Base-by-base conservation (phyloP, 2,888 invertebrate genomes). In the Protodeltote pygarga region DNA sequence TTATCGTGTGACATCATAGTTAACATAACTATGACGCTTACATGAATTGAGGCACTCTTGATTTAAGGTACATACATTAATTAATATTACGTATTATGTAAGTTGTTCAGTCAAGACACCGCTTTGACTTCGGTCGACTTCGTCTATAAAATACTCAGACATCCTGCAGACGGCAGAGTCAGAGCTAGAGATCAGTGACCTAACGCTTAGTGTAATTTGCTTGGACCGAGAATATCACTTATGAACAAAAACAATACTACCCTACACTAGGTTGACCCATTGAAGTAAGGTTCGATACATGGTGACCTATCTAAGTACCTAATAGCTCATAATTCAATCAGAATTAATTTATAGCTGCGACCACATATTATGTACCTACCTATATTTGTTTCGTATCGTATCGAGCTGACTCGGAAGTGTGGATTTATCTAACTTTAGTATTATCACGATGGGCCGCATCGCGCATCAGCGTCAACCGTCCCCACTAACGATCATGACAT, bases 1-100 rank as follows among this genome's bases (percentile, higher is more conserved):
- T 54, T 76, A 78, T 64, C 60, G 65, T 77, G 76, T 53, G 64
- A 67, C 73, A 75, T 53, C 74, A 71, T 81, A 85, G 85, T 87
- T 85, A 85, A 87, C 82, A 85, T 87, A 87, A 85, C 86, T 81
- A 75, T 60, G 71, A 51, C 79, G 73, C 62, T 59, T 65, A 69
- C 61, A 75, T 73, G 68, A 65, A 54, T 80, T 77, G 81, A 85
- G 85, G 83, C 82, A 84, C 81, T 66, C 59, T 53, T 62, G 74
- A 71, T 60, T 44, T 61, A 62, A 63, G 59, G 65, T 65, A 66
- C 60, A 57, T 70, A 69, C 59, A 67, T 58, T 65, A 60, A 65
- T 67, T 60, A 68, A 52, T 68, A 68, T 61, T 59, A 58, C 65
- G 52, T 59, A 59, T 52, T 57, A 65, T 52, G 63, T 65, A 67